These are phyloP conservation scores for Mergus octosetaceus DNA, from an alignment of 2,797 vertebrate species.

Conservation along the genomic window DNA sequence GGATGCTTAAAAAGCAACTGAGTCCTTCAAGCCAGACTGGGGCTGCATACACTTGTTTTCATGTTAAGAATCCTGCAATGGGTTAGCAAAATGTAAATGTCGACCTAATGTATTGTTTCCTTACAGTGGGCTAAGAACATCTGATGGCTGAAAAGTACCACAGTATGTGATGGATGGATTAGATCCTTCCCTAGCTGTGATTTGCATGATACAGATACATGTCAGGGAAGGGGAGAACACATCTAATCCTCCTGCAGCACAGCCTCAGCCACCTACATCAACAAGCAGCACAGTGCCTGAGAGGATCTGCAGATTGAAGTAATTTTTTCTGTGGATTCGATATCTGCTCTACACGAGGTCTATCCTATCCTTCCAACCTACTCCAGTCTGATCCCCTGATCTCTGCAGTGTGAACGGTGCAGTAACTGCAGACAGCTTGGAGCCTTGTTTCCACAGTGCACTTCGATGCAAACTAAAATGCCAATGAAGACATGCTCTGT, in stretches of 20 bases:
- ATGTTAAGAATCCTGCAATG: background rate
- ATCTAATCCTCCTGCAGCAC: background rate
- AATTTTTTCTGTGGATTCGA: background rate
- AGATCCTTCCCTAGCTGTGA: background rate
- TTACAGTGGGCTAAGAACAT: background rate
- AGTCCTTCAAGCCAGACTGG: background rate
- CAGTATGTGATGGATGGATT: background rate
- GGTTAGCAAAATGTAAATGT: slow-evolving; percentile 3
- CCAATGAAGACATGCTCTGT: background rate
- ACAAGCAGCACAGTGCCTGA: background rate
- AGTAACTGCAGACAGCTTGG: background rate
- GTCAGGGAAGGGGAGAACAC: background rate
- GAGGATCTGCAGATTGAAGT: background rate
- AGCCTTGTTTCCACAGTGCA: background rate
- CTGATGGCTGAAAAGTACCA: background rate
- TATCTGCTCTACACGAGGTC: background rate
- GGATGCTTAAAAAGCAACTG: background rate
- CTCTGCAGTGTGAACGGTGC: background rate
- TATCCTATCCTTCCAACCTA: background rate
- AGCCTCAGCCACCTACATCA: background rate
- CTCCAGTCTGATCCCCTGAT: background rate
- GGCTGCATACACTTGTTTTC: background rate
- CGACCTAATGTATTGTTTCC: background rate
- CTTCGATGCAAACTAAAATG: background rate
- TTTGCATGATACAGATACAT: background rate